Evolutionary conservation across 2,888 invertebrate species (phyloP).

Genomic region (Harmothoe impar): DNA sequence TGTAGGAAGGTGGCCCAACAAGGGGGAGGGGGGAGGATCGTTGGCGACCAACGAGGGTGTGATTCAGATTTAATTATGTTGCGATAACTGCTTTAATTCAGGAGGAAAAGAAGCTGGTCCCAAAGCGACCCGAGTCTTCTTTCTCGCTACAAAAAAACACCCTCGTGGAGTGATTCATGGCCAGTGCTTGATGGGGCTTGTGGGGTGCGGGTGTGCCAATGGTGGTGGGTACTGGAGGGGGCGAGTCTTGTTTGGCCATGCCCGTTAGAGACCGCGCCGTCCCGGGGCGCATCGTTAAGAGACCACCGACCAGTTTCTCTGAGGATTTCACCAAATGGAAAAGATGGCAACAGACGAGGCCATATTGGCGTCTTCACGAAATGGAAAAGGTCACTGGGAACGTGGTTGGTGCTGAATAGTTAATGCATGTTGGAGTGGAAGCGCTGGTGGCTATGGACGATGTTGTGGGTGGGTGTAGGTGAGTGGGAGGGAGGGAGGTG

Average conservation of each 20-base stretch:
- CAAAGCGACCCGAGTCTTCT: neutral
- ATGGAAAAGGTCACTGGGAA: neutral
- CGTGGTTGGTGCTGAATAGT: neutral
- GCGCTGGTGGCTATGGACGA: neutral
- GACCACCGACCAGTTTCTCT: neutral
- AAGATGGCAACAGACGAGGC: constrained; percentile 40
- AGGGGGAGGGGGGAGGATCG: neutral
- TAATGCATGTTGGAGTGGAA: neutral
- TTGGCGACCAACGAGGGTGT: neutral
- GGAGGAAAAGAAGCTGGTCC: constrained; percentile 5
- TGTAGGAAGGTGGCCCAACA: neutral
- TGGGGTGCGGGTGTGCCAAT: neutral
- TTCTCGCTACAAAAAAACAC: neutral
- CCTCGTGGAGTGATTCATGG: constrained; percentile 23
- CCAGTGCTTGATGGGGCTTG: neutral
- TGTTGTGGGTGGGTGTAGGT: neutral
- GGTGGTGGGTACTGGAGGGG: neutral
- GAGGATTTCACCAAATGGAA: constrained; percentile 24
- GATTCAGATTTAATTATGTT: constrained; percentile 40
- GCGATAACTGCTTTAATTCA: constrained; percentile 48
- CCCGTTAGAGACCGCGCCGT: too few species aligned
- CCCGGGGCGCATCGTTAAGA: neutral
- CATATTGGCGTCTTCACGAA: constrained; percentile 47
- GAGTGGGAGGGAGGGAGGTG: neutral
- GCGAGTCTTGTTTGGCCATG: neutral